Conservation (phyloP, 2,113 vertebrate genomes). For the Malurus elegans region DNA sequence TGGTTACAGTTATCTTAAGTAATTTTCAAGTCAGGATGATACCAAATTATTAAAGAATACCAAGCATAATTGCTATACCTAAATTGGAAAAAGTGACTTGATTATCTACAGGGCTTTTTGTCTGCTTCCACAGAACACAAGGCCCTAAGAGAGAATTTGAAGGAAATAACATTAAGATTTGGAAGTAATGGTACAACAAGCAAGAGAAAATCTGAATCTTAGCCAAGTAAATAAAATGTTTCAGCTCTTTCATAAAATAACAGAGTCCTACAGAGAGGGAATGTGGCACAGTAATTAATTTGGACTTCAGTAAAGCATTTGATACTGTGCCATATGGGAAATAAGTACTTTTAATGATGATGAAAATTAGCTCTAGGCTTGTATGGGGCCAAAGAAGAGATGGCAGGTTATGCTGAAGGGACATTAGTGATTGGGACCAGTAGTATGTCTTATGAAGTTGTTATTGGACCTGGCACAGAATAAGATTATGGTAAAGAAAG, state of each 20-base stretch:
- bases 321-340: not conserved
- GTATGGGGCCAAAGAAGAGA: not conserved
- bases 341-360: not conserved
- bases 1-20: not conserved
- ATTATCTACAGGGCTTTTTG: not conserved
- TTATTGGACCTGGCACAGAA: not conserved
- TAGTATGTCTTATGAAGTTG: not conserved
- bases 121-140: not conserved
- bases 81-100: not conserved
- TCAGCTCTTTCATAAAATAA: not conserved
- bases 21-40: not conserved
- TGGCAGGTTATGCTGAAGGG: not conserved
- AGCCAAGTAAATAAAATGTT: not conserved
- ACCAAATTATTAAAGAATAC: not conserved
- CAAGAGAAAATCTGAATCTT: not conserved
- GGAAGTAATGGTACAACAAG: not conserved
- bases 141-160: not conserved
- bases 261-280: not conserved
- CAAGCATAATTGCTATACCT: not conserved
- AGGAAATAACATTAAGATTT: not conserved
- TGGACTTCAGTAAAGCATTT: not conserved
- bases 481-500: not conserved
- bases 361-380: not conserved
- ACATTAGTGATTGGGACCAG: not conserved
- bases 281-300: not conserved